Percentiles rank a stretch among this genome's conserved stretches.
Conservation (phyloP, 2,888 invertebrate genomes). For the Hydrotaea diabolus region DNA sequence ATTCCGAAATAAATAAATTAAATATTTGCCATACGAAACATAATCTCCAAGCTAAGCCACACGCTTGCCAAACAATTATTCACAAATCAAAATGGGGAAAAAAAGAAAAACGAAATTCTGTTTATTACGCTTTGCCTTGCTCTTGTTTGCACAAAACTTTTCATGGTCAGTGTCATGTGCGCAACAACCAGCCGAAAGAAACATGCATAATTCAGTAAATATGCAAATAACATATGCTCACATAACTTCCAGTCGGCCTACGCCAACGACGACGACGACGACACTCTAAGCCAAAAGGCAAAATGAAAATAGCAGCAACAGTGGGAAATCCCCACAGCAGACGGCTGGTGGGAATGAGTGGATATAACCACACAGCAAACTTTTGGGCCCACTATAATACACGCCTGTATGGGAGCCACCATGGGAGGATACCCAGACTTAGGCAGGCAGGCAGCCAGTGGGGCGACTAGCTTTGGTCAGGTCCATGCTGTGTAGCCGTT, state of each 20-base stretch:
- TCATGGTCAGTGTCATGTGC: conserved; percentile 5
- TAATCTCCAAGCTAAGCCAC: too few relatives aligned
- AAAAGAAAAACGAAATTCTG: neutral
- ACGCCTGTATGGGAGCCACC: neutral
- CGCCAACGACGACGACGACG: too few relatives aligned
- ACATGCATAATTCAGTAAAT: neutral
- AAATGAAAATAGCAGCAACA: too few relatives aligned
- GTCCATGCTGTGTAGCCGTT: too few relatives aligned
- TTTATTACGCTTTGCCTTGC: neutral
- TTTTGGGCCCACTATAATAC: neutral
- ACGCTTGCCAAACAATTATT: too few relatives aligned
- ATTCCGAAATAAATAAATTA: too few relatives aligned
- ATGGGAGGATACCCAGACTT: neutral
- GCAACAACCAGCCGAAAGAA: neutral
- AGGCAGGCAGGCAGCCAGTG: neutral
- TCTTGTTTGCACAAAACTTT: neutral
- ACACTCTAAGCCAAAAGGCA: neutral
- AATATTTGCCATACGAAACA: too few relatives aligned
- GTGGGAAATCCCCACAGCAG: neutral
- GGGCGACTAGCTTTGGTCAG: neutral
- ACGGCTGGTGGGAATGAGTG: neutral
- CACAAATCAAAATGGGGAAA: too few relatives aligned
- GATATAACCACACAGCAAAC: neutral
- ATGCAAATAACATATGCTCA: neutral
- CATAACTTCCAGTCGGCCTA: neutral